A percentile compares a stretch with the other conserved stretches of the same genome.
phyloP scores from a whole-genome alignment of 2,113 vertebrate species.

The Larimichthys crocea region DNA sequence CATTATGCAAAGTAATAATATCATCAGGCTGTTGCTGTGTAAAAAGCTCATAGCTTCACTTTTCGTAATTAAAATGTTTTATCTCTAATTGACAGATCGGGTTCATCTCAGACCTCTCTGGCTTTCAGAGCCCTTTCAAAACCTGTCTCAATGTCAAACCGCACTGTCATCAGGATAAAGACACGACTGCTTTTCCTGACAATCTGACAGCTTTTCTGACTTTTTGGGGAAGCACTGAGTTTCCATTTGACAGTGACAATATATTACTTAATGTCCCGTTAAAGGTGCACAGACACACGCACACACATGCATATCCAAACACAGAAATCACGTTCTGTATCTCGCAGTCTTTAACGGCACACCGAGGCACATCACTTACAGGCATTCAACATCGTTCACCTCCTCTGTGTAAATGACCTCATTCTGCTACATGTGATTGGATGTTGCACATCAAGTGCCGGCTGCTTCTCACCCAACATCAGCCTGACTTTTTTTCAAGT shows the following conservation, averaged over 20 bases:
- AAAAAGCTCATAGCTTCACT: not conserved
- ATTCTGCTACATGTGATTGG: constrained; percentile 64
- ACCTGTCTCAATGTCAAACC: constrained; percentile 25
- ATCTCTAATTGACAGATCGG: constrained; percentile 36
- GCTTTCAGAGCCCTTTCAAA: constrained; percentile 37
- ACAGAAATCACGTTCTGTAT: constrained; percentile 52
- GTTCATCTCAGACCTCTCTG: constrained; percentile 10
- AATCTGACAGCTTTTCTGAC: constrained; percentile 55
- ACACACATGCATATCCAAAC: constrained; percentile 10
- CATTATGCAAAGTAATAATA: constrained; percentile 16
- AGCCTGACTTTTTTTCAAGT: not conserved
- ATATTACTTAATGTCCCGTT: constrained; percentile 59
- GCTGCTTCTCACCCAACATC: constrained; percentile 37
- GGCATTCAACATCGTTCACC: constrained; percentile 53
- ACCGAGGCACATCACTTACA: constrained; percentile 36
- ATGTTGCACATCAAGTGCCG: constrained; percentile 43
- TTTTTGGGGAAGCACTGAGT: constrained; percentile 41
- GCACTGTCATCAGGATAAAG: constrained; percentile 5
- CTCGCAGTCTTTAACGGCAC: constrained; percentile 38
- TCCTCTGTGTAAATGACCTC: constrained; percentile 55
- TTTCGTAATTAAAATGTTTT: constrained; percentile 23
- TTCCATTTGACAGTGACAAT: constrained; percentile 61
- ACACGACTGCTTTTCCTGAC: constrained; percentile 31
- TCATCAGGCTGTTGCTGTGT: constrained; percentile 3
- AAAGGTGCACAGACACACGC: constrained; percentile 10